Evolutionary conservation across 1,140 invertebrate species (phyloP), one percentile per base, ranked within the genome.

Genomic region (Danaus plexippus): DNA sequence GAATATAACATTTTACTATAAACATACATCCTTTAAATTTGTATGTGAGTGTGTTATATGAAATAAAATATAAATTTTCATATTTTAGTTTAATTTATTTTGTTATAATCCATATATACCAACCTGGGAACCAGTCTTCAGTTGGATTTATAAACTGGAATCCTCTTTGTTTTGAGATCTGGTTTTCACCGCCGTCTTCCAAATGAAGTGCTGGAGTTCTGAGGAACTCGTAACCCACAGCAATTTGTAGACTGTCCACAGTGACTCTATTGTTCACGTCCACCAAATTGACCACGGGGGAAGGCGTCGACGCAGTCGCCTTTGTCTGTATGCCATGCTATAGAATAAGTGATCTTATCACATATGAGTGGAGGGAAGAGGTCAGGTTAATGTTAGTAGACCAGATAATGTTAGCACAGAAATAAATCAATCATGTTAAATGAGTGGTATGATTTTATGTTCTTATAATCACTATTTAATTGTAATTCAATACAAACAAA

Each of bases 91-190:
- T 9, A 45, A 55, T 49, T 54, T 51, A 49, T 45, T 43, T 51
- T 11, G 11, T 45, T 45, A 7, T 45, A 7, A 11, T n/a, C 6
- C 9, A 7, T 45, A 7, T 52, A 11, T 11, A 65, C 61, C 81
- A 81, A 93, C 94, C 95, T 77, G 94, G 94, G 77, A 95, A 97
- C 91, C 92, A 94, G 51, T 93, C 90, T 66, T 97, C 93, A 0
- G 92, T 94, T 9, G 96, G 95, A 85, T 96, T 94, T n/a, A 97
- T 87, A 71, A 92, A 90, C 71, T 95, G 92, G 80, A 95, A 96
- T 8, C 94, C 94, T 65, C 91, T 90, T 71, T 95, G 93, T 70
- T 91, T 87, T 71, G 90, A 89, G 52, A 92, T 90, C 43, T 90
- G 88, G 9, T 90, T 80, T 55, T 90, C 88, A 1, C 92, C 92